phyloP scores from a whole-genome alignment of 2,113 vertebrate species.

The Eulemur macaco region DNA sequence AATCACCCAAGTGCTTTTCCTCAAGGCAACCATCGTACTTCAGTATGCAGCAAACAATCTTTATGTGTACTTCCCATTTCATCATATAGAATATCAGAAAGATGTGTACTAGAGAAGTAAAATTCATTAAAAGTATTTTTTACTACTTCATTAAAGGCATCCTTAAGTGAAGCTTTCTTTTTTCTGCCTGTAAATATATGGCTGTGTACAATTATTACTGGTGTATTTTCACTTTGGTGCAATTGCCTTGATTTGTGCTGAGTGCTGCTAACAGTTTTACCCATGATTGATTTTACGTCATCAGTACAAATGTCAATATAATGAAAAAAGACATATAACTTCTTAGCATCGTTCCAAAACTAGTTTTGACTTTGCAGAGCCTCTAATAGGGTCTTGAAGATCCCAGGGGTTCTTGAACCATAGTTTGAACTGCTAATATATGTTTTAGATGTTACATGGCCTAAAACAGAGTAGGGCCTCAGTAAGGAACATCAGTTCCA shows the following conservation, averaged over 20 bases:
- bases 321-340: neutral
- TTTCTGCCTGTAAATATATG: neutral
- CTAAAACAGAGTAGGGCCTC: neutral
- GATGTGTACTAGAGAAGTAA: neutral
- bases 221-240: neutral
- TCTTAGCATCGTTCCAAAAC: slow-evolving; percentile 9
- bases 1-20: neutral
- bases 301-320: neutral
- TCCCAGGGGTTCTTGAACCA: neutral
- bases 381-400: neutral
- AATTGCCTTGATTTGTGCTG: neutral
- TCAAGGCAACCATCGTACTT: fast-evolving
- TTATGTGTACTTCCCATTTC: neutral
- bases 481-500: neutral
- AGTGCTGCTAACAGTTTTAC: neutral
- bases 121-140: neutral
- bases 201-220: neutral
- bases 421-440: neutral
- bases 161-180: neutral
- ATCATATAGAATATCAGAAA: neutral
- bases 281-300: neutral
- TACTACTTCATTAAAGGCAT: neutral
- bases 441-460: neutral
- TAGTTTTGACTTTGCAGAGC: slow-evolving; percentile 1
- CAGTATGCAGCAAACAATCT: neutral